phyloP scores from a whole-genome alignment of 2,113 vertebrate genomes.

The Centrocercus urophasianus region DNA sequence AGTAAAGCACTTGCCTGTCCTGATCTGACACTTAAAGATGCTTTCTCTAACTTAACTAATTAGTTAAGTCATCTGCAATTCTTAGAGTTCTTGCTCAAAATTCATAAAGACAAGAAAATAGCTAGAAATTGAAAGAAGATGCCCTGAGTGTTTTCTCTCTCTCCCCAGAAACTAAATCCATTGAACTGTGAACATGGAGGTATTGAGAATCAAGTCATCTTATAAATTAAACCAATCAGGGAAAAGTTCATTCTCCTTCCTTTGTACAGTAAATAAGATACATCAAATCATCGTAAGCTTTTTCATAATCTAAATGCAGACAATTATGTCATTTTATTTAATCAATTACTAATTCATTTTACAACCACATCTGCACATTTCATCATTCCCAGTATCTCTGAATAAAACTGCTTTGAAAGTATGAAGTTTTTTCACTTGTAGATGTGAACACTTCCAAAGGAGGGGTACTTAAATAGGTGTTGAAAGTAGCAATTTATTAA shows the following conservation, averaged over 20 bases:
- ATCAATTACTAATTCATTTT: background rate
- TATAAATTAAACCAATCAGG: background rate
- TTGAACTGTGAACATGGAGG: background rate
- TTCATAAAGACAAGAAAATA: background rate
- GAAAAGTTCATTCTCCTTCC: background rate
- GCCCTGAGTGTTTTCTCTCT: background rate
- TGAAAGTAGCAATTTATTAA: background rate
- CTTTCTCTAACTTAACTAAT: background rate
- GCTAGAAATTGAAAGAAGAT: background rate
- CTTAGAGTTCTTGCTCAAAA: background rate
- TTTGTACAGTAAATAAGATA: background rate
- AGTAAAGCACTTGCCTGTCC: background rate
- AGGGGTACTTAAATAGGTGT: fast-evolving
- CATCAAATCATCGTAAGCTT: background rate
- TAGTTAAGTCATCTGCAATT: background rate
- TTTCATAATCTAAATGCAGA: background rate
- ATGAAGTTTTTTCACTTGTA: background rate
- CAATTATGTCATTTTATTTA: background rate
- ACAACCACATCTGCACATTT: background rate
- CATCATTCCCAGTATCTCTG: background rate
- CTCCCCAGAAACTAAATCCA: background rate
- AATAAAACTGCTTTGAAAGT: background rate
- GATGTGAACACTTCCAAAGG: background rate
- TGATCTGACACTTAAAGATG: background rate
- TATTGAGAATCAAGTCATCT: background rate